phyloP scores from a whole-genome alignment of 2,113 vertebrate genomes.

The Hippocampus guttulatus region DNA sequence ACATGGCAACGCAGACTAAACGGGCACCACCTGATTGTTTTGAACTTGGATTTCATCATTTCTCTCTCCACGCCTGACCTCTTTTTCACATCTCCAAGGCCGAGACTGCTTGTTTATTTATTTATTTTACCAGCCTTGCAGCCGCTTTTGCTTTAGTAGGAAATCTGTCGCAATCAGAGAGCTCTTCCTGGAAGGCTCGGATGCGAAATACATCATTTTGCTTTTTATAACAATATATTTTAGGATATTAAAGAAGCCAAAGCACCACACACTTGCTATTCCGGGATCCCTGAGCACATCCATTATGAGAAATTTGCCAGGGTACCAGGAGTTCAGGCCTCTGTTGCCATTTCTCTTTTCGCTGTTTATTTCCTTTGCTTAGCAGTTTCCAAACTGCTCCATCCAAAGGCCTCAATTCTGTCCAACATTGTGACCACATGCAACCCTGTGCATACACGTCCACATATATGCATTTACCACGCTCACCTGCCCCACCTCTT shows the following conservation, averaged over 20 bases:
- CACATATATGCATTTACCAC: slow-evolving; percentile 1
- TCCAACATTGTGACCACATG: slow-evolving; percentile 26
- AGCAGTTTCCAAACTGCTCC: slow-evolving; percentile 49
- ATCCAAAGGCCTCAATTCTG: slow-evolving; percentile 21
- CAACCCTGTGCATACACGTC: slow-evolving; percentile 11
- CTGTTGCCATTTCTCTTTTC: slow-evolving; percentile 57
- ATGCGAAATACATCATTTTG: slow-evolving; percentile 56
- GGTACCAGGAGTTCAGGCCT: slow-evolving; percentile 55
- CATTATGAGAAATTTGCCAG: slow-evolving; percentile 63
- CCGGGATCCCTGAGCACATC: slow-evolving; percentile 49
- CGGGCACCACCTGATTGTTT: slow-evolving; percentile 19
- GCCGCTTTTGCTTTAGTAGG: slow-evolving; percentile 47
- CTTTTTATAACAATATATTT: slow-evolving; percentile 47
- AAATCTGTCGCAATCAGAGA: slow-evolving; percentile 57
- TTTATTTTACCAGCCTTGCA: slow-evolving; percentile 31
- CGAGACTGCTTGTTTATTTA: background rate
- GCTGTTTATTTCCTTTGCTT: slow-evolving; percentile 65
- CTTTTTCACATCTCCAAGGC: slow-evolving; percentile 33
- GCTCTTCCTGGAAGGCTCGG: slow-evolving; percentile 47
- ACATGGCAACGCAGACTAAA: slow-evolving; percentile 13
- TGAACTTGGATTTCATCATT: slow-evolving; percentile 15
- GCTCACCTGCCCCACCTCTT: background rate
- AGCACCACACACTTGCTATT: slow-evolving; percentile 35
- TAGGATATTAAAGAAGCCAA: slow-evolving; percentile 54
- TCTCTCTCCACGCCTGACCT: slow-evolving; percentile 13